phyloP scores from a whole-genome alignment of 2,113 vertebrate genomes.

The Aspiorhynchus laticeps region DNA sequence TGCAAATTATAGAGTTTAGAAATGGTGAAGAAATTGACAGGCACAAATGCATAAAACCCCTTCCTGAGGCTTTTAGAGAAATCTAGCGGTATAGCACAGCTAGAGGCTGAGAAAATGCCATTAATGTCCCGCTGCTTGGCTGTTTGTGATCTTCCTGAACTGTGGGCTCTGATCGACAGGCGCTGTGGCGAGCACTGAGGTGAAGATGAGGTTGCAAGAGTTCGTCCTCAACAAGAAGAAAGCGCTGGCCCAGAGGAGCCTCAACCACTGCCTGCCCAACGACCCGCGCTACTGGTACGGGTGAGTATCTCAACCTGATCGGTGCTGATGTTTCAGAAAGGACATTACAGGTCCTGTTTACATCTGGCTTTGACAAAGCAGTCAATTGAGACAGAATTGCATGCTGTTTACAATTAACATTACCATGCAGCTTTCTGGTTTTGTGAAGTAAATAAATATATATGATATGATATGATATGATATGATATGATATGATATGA shows the following conservation, averaged over 20 bases:
- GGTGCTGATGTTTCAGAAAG: not conserved
- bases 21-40: conserved; percentile 8
- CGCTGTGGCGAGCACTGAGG: conserved; percentile 96
- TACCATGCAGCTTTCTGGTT: not conserved
- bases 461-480: too few species aligned
- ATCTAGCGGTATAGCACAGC: not conserved
- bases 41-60: conserved; percentile 3
- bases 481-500: too few species aligned
- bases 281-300: conserved; percentile 97
- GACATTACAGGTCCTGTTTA: not conserved
- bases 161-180: conserved; percentile 72
- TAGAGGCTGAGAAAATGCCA: conserved; percentile 6
- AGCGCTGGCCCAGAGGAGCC: conserved; percentile 90
- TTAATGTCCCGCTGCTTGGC: not conserved
- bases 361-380: not conserved
- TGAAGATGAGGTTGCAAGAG: conserved; percentile 97
- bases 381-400: not conserved
- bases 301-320: conserved; percentile 77
- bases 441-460: too few species aligned
- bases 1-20: conserved; percentile 30
- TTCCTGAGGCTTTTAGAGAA: conserved; percentile 10
- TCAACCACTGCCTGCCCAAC: conserved; percentile 94
- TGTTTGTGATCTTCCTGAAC: conserved; percentile 8
- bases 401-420: not conserved
- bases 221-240: conserved; percentile 99